A percentile compares a stretch with the other conserved stretches of the same genome.
These are phyloP conservation scores for Corvus hawaiiensis DNA, from an alignment of 2,113 vertebrate genomes.

Conservation along the genomic window DNA sequence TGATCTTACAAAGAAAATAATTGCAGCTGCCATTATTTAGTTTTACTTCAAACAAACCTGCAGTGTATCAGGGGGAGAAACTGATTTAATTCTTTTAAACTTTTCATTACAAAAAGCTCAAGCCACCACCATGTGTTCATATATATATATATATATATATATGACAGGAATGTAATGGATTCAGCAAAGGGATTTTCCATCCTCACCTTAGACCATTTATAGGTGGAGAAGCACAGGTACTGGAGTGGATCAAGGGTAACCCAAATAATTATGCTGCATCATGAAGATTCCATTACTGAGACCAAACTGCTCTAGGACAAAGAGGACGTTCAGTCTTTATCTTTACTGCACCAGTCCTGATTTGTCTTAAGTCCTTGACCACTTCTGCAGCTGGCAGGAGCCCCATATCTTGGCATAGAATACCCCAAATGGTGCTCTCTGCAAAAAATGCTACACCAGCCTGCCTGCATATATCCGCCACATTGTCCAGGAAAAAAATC, in stretches of 20 bases:
- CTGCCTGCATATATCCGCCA: neutral
- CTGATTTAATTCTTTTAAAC: neutral
- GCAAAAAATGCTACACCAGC: neutral
- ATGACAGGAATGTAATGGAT: neutral
- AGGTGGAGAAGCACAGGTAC: neutral
- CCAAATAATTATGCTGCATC: neutral
- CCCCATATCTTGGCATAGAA: neutral
- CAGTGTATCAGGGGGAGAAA: neutral
- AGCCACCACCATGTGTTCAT: neutral
- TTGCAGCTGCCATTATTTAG: neutral
- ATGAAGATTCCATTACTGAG: neutral
- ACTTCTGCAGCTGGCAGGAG: neutral
- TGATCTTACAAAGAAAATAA: neutral
- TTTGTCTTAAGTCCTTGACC: neutral
- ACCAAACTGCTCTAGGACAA: neutral
- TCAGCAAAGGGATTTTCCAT: neutral
- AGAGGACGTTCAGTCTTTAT: neutral
- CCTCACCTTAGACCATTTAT: neutral
- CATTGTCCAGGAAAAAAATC: neutral
- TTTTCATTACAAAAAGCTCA: neutral
- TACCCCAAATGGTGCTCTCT: neutral
- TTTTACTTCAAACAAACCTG: neutral
- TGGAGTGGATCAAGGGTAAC: neutral
- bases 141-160: no score
- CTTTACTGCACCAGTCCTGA: neutral